A percentile compares a stretch with the other conserved stretches of the same genome.
phyloP scores from a whole-genome alignment of 2,888 invertebrate species.

The Drosophila mimetica region DNA sequence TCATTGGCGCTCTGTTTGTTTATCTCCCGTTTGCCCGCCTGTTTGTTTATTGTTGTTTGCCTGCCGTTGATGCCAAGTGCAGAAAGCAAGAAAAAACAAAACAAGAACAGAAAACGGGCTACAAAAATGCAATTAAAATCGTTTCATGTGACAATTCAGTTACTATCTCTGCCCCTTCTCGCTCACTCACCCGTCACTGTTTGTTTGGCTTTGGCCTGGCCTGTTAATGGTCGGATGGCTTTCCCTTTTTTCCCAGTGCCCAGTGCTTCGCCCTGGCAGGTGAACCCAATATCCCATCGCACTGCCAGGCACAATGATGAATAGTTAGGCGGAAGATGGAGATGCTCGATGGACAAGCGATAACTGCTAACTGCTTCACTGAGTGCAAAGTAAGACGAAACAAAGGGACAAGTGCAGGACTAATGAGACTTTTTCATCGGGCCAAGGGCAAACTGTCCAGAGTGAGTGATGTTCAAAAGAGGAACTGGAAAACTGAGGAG shows the following conservation, averaged over 20 bases:
- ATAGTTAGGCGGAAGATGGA: slow-evolving; percentile 42
- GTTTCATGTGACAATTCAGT: slow-evolving; percentile 73
- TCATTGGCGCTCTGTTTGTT: slow-evolving; percentile 47
- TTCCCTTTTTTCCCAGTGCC: slow-evolving; percentile 10
- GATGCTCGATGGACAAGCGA: slow-evolving; percentile 38
- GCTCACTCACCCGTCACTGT: not conserved
- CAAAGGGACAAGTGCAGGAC: slow-evolving; percentile 6
- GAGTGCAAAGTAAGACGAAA: slow-evolving; percentile 7
- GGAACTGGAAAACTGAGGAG: not conserved
- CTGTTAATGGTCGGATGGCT: slow-evolving; percentile 30
- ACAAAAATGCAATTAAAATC: slow-evolving; percentile 71
- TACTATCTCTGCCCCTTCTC: slow-evolving; percentile 17
- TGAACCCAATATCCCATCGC: slow-evolving; percentile 32
- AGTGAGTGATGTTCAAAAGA: slow-evolving; percentile 14
- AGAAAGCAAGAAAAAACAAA: slow-evolving; percentile 4
- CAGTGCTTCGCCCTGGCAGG: slow-evolving; percentile 20
- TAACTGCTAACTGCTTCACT: slow-evolving; percentile 51
- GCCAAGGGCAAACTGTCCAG: slow-evolving; percentile 1
- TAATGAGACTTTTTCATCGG: slow-evolving; percentile 27
- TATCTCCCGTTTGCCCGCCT: slow-evolving; percentile 37
- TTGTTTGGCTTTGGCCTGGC: slow-evolving; percentile 36
- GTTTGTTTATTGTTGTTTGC: slow-evolving; percentile 39
- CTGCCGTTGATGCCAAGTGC: slow-evolving; percentile 44
- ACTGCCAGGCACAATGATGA: slow-evolving; percentile 41
- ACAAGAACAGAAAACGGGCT: slow-evolving; percentile 49